phyloP scores from a whole-genome alignment of 2,113 vertebrate genomes.

The Passerina amoena region DNA sequence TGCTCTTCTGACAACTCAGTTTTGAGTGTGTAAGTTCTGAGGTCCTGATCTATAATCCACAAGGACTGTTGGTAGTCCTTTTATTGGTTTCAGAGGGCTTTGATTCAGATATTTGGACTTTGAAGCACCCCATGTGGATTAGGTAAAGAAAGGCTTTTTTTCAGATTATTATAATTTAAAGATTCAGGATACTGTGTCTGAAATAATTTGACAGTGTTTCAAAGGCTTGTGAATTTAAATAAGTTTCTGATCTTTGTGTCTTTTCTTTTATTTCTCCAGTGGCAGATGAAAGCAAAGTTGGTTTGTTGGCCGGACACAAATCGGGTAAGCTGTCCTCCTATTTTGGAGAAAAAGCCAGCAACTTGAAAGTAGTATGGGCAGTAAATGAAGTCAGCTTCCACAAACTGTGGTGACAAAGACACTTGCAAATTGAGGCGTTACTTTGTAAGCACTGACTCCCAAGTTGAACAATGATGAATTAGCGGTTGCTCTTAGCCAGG shows the following conservation, averaged over 20 bases:
- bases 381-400: slow-evolving; percentile 46
- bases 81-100: slow-evolving; percentile 19
- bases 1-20: slow-evolving; percentile 21
- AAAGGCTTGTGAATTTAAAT: slow-evolving; percentile 48
- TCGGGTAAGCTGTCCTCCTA: slow-evolving; percentile 76
- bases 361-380: background rate
- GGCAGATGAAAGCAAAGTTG: slow-evolving; percentile 89
- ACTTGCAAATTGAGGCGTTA: slow-evolving; percentile 64
- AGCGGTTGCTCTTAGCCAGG: slow-evolving; percentile 18
- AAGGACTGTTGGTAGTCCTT: background rate
- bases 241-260: slow-evolving; percentile 60
- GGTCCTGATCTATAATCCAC: slow-evolving; percentile 25
- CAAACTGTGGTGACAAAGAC: slow-evolving; percentile 2
- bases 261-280: slow-evolving; percentile 75
- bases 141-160: background rate
- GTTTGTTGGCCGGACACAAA: slow-evolving; percentile 74
- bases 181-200: slow-evolving; percentile 25
- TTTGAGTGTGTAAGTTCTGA: background rate
- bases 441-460: slow-evolving; percentile 17
- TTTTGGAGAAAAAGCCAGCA: slow-evolving; percentile 38
- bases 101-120: slow-evolving; percentile 14
- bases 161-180: slow-evolving; percentile 42
- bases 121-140: background rate
- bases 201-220: slow-evolving; percentile 59
- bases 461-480: slow-evolving; percentile 50